phyloP scores from a whole-genome alignment of 2,113 vertebrate genomes.

The Felis chaus region DNA sequence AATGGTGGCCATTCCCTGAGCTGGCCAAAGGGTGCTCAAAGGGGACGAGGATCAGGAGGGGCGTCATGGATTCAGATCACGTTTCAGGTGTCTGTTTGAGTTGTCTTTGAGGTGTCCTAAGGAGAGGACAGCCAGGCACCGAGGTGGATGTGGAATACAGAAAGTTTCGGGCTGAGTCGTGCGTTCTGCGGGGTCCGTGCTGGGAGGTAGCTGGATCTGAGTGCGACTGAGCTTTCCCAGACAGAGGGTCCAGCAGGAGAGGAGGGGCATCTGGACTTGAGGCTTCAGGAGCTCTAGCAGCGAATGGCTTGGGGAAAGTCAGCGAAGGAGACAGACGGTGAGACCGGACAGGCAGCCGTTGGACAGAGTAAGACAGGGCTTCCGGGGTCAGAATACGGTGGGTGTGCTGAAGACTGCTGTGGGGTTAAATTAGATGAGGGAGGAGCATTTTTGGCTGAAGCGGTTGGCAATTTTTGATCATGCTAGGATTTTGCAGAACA shows the following conservation, averaged over 20 bases:
- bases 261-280: not conserved
- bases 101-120: no score
- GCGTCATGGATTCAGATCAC: not conserved
- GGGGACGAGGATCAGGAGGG: no score
- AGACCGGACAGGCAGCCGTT: no score
- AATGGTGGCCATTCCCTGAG: not conserved
- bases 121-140: not conserved
- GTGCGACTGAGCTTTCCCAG: not conserved
- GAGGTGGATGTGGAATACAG: not conserved
- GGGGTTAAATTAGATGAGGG: not conserved
- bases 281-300: not conserved
- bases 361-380: not conserved
- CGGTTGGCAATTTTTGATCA: not conserved
- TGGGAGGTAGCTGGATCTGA: not conserved
- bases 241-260: not conserved
- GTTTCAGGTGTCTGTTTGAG: not conserved
- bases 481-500: not conserved
- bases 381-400: rapidly evolving
- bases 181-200: not conserved
- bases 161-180: not conserved
- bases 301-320: not conserved
- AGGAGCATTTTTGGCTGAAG: not conserved
- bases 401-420: not conserved
- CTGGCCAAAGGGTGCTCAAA: not conserved
- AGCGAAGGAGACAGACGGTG: not conserved